Evolutionary conservation across 2,888 invertebrate species (phyloP).

Genomic region (Drosophila mimica): DNA sequence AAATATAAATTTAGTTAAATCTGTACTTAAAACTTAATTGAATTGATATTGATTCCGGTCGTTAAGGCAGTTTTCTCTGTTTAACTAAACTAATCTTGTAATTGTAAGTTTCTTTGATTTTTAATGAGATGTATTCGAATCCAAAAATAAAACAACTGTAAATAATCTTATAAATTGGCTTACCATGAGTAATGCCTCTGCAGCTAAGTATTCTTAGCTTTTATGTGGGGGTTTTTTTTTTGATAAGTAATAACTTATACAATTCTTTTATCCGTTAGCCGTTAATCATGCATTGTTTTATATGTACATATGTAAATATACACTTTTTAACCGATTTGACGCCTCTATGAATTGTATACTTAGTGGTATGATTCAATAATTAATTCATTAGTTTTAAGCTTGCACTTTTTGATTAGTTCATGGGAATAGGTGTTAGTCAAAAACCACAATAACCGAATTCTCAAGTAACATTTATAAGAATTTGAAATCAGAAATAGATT

Average conservation of each 20-base stretch:
- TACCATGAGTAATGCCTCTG: neutral
- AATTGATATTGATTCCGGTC: neutral
- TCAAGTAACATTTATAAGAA: too few species aligned
- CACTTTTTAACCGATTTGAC: neutral
- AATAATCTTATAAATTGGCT: neutral
- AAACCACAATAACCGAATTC: too few species aligned
- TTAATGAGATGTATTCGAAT: neutral
- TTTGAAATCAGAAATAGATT: too few species aligned
- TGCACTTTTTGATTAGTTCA: neutral
- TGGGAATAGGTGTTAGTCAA: too few species aligned
- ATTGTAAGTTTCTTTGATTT: neutral
- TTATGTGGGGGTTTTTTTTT: neutral
- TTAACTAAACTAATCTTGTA: too few species aligned
- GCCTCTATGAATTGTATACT: neutral
- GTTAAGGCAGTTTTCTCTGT: too few species aligned
- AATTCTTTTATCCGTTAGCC: neutral
- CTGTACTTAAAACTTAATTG: neutral
- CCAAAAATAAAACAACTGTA: rapidly evolving
- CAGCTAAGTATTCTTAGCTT: neutral
- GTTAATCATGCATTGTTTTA: neutral
- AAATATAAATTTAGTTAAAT: neutral
- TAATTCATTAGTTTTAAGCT: neutral
- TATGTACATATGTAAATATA: neutral
- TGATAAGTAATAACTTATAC: neutral
- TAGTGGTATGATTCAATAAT: neutral